Evolutionary conservation across 2,113 vertebrate genomes (phyloP).

Genomic region (Semnopithecus entellus): DNA sequence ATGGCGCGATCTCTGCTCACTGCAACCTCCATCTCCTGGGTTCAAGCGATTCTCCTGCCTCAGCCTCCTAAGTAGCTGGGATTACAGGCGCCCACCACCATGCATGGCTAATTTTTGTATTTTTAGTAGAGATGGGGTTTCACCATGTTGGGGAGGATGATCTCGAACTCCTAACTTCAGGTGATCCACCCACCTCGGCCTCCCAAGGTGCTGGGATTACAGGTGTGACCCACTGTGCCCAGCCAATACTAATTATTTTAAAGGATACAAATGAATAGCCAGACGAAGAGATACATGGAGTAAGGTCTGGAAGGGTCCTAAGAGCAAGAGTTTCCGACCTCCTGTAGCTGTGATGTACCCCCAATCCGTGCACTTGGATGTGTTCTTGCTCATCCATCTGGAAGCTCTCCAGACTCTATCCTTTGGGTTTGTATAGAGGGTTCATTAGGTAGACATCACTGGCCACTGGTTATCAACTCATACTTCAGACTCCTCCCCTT

Average conservation of each 20-base stretch:
- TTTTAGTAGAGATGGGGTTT: too few relatives aligned
- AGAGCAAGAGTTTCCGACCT: neutral
- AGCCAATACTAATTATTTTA: neutral
- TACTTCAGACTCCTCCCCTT: neutral
- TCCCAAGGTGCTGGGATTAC: too few relatives aligned
- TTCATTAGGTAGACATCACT: neutral
- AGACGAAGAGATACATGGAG: neutral
- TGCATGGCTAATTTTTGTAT: too few relatives aligned
- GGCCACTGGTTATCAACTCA: neutral
- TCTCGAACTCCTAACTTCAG: too few relatives aligned
- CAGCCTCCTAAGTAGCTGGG: too few relatives aligned
- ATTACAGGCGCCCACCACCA: too few relatives aligned
- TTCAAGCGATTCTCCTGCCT: too few relatives aligned
- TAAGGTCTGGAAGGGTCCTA: neutral
- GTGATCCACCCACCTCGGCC: too few relatives aligned
- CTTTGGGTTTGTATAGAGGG: neutral
- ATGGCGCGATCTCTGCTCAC: too few relatives aligned
- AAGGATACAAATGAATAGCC: neutral
- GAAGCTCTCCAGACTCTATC: neutral
- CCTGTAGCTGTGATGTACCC: neutral
- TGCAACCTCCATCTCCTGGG: too few relatives aligned
- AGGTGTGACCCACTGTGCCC: too few relatives aligned
- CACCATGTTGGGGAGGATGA: too few relatives aligned
- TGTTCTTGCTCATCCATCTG: neutral
- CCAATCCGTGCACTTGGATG: neutral